Conservation (phyloP, 2,888 invertebrate species). For the Cyaniris semiargus region DNA sequence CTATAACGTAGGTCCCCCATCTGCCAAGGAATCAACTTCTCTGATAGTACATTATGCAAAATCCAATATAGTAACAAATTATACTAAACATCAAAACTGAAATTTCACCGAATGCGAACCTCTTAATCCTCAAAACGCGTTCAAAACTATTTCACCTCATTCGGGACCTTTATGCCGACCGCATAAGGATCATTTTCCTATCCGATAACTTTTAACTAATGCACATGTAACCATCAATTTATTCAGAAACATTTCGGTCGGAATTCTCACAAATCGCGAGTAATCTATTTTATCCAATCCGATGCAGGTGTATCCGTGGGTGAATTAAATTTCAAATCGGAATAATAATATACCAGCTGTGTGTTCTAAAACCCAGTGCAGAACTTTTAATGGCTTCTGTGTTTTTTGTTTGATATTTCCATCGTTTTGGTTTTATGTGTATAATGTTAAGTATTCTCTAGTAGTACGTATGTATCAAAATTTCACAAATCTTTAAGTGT, state of each 20-base stretch:
- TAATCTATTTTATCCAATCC: conserved; percentile 40
- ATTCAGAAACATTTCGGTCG: conserved; percentile 35
- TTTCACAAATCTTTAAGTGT: no score
- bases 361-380: neutral
- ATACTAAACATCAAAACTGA: neutral
- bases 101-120: neutral
- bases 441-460: neutral
- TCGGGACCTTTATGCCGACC: neutral
- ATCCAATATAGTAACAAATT: no score
- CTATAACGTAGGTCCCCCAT: no score
- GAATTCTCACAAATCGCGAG: conserved; percentile 39
- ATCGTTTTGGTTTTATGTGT: neutral
- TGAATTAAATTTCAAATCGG: conserved; percentile 42
- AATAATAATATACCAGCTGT: conserved; percentile 31
- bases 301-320: conserved; percentile 37
- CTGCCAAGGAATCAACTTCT: no score
- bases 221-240: conserved; percentile 17
- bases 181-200: neutral
- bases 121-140: neutral
- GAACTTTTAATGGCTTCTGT: neutral
- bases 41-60: no score
- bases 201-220: conserved; percentile 8
- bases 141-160: neutral
- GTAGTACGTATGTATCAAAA: neutral
- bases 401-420: neutral